phyloP scores from a whole-genome alignment of 2,113 vertebrate species.

The Leucopternis melanops region DNA sequence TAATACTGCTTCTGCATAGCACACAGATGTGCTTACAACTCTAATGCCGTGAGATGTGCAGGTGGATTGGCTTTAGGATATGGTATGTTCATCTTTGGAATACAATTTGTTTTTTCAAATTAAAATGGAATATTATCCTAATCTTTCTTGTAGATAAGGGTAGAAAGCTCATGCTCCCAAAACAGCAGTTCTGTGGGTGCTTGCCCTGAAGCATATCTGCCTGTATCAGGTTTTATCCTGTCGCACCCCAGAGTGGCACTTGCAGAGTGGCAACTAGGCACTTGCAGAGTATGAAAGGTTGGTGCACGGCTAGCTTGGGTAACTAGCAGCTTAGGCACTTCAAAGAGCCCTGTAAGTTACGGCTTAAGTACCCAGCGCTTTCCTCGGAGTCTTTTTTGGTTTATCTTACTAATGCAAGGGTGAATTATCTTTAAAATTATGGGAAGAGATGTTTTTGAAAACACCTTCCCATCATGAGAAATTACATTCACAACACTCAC shows the following conservation, averaged over 20 bases:
- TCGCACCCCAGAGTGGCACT: background rate
- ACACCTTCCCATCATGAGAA: background rate
- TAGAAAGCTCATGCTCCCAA: background rate
- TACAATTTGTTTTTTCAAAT: background rate
- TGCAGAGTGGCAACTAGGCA: background rate
- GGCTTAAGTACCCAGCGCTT: background rate
- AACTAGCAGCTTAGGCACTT: background rate
- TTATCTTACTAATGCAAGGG: background rate
- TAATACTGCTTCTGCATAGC: background rate
- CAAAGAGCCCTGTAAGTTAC: background rate
- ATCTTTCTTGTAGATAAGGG: background rate
- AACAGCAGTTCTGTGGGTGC: background rate
- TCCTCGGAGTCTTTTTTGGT: background rate
- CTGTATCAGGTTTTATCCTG: background rate
- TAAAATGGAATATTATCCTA: background rate
- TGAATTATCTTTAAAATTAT: background rate
- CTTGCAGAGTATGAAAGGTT: background rate
- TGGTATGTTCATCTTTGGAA: background rate
- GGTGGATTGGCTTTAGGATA: background rate
- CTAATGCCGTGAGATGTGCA: background rate
- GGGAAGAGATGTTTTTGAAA: background rate
- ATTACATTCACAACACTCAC: background rate
- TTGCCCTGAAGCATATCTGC: background rate
- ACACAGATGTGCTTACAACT: background rate
- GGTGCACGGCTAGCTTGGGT: too few relatives aligned